Evolutionary conservation across 1,140 invertebrate genomes (phyloP), one percentile per base, ranked within the genome.

Genomic region (Pinna nobilis): DNA sequence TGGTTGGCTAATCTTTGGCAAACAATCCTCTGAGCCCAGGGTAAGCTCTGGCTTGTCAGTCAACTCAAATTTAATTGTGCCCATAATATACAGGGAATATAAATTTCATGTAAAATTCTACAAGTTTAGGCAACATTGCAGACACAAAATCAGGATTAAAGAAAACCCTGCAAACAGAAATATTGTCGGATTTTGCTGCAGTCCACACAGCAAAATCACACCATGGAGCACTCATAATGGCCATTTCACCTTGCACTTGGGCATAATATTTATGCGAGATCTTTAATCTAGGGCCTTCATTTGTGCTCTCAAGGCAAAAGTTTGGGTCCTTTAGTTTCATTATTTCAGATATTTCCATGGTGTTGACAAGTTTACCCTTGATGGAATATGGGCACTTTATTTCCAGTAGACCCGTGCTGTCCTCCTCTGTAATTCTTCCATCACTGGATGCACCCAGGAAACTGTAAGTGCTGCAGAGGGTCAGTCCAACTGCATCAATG

Each of bases 161-260:
- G 18, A 13, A 20, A 39, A 61, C 28, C 6, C 68, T 60, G 20
- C 63, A 41, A 37, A 70, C 39, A 1, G 25, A 70, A 37, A 71
- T 71, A 23, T 70, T 73, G 33, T 73, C 61, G 1, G 41, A 25
- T 13, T 39, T 2, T 9, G 63, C 63, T 25, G 32, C 55, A 11
- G 53, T 73, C 53, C 70, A 67, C 3, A 66, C 53, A 49, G 51
- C 70, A 73, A 73, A 73, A 25, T 73, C 41, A 49, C 41, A 59
- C 70, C 70, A 73, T 37, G 63, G 64, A 5, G 61, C 6, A 1
- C 32, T 32, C 41, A 51, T 61, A 7, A 73, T 51, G 11, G 61
- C 61, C 64, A 73, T 73, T 32, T 73, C 53, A 20, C 53, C 63
- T 35, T 73, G 70, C 9, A 73, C 53, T 32, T 73, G 63, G 23